Evolutionary conservation across 1,140 invertebrate genomes (phyloP).

Genomic region (Tribolium madens): DNA sequence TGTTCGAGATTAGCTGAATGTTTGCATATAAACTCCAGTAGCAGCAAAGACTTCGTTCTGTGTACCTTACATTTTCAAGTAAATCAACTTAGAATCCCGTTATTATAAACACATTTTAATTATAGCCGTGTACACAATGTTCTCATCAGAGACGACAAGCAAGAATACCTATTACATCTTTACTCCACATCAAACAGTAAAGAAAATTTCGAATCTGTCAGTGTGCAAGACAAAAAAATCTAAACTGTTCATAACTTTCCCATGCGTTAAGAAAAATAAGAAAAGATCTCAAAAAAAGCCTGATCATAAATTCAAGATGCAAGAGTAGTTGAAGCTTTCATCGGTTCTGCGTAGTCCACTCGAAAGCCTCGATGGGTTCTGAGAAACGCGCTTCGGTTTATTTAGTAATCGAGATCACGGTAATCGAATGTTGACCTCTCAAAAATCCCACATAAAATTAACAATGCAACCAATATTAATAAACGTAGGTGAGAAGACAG

Average conservation of each 20-base stretch:
- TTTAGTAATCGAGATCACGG: conserved; percentile 44
- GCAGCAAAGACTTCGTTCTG: conserved; percentile 37
- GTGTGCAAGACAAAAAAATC: not conserved
- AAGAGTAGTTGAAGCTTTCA: conserved; percentile 29
- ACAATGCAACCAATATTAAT: not conserved
- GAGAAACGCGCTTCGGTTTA: conserved; percentile 44
- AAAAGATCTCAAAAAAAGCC: conserved; percentile 10
- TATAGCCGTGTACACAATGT: not conserved
- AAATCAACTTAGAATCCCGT: conserved; percentile 41
- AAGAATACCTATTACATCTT: not conserved
- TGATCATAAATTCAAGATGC: conserved; percentile 34
- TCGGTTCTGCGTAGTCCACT: conserved; percentile 36
- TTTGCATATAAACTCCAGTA: conserved; percentile 27
- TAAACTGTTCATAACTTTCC: conserved; percentile 8
- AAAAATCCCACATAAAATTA: not conserved
- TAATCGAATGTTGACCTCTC: conserved; percentile 42
- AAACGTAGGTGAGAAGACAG: no score
- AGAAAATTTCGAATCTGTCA: no score
- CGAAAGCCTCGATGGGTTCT: conserved; percentile 36
- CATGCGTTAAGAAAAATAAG: conserved; percentile 37
- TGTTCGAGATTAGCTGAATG: conserved; percentile 39
- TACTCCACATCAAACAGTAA: no score
- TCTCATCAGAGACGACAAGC: not conserved
- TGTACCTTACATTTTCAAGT: conserved; percentile 42
- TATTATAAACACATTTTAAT: conserved; percentile 40